Evolutionary conservation across 1,140 invertebrate species (phyloP).

Genomic region (Ridgeia piscesae): DNA sequence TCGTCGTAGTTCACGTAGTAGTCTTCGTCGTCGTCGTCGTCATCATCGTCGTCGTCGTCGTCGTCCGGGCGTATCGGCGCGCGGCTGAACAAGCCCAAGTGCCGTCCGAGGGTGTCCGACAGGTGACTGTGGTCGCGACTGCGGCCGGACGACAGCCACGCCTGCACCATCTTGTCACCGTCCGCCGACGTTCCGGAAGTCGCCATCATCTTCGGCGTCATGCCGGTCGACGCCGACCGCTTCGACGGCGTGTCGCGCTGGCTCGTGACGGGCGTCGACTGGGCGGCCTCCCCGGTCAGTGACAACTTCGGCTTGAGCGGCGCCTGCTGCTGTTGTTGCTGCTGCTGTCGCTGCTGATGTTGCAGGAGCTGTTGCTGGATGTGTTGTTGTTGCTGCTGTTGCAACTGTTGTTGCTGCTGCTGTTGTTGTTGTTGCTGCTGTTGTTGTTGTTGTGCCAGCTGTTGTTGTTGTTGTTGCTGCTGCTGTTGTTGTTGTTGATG

Average conservation of each 20-base stretch:
- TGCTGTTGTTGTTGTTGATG: not conserved
- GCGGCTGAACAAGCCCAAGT: not conserved
- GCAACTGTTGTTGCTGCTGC: not conserved
- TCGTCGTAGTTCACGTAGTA: not conserved
- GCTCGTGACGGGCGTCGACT: not conserved
- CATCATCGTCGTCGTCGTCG: not conserved
- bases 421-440: not conserved
- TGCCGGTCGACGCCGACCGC: not conserved
- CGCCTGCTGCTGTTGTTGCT: not conserved
- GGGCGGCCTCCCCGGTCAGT: no score
- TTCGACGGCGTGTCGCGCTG: not conserved
- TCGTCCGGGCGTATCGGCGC: no score
- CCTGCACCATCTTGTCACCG: not conserved
- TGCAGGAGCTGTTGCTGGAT: not conserved
- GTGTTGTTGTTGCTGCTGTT: not conserved
- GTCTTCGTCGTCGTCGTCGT: not conserved
- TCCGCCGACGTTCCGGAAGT: not conserved
- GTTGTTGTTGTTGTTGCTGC: not conserved
- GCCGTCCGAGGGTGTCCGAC: not conserved
- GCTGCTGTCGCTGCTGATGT: not conserved
- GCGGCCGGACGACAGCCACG: not conserved
- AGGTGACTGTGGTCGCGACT: not conserved
- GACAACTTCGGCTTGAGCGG: not conserved
- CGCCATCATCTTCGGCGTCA: not conserved
- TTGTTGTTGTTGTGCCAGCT: not conserved